phyloP scores from a whole-genome alignment of 2,888 invertebrate species.

The Chloroclystis v-ata region DNA sequence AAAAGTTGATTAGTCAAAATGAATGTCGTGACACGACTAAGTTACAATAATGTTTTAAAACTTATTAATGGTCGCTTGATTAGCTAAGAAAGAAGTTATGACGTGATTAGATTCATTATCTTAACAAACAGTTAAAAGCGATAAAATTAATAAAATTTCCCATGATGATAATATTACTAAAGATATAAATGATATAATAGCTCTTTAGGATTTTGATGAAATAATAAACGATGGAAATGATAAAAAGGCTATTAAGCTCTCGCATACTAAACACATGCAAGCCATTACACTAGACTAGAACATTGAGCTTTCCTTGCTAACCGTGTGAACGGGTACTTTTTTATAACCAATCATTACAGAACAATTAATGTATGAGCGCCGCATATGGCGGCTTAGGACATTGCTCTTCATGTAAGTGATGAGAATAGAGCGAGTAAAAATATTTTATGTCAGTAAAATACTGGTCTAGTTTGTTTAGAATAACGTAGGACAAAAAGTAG shows the following conservation, averaged over 20 bases:
- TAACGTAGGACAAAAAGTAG: too few species aligned
- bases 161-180: conserved; percentile 5
- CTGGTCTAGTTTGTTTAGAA: too few species aligned
- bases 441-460: too few species aligned
- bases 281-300: conserved; percentile 20
- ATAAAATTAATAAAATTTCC: conserved; percentile 8
- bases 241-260: conserved; percentile 6
- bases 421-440: conserved; percentile 29
- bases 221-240: not conserved
- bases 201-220: not conserved
- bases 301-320: conserved; percentile 31
- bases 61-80: conserved; percentile 9
- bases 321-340: conserved; percentile 56
- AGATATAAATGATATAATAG: not conserved
- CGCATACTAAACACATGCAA: conserved; percentile 19
- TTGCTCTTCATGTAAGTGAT: conserved; percentile 37
- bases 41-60: conserved; percentile 8
- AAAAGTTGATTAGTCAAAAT: conserved; percentile 14
- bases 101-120: conserved; percentile 7
- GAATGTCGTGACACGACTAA: conserved; percentile 2
- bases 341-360: conserved; percentile 55
- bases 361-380: conserved; percentile 53
- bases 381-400: conserved; percentile 42
- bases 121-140: conserved; percentile 3
- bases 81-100: conserved; percentile 9